Percentiles rank a stretch among this genome's conserved stretches.
Evolutionary conservation across 2,113 vertebrate genomes (phyloP).

Genomic region (Podocnemis expansa): DNA sequence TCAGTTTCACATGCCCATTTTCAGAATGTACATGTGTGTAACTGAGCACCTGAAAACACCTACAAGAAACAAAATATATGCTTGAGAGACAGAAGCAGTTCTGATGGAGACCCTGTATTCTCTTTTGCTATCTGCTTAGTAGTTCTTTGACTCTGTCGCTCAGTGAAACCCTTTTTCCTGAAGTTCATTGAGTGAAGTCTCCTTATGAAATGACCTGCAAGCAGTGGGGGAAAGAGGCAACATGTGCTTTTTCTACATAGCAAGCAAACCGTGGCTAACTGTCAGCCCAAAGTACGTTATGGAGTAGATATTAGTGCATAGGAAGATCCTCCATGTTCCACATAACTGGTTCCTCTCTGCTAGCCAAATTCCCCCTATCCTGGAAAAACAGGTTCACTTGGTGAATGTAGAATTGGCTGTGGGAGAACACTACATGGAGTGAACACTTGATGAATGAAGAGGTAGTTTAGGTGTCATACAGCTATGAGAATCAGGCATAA

Average conservation of each 20-base stretch:
- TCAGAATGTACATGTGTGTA: not conserved
- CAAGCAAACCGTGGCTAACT: not conserved
- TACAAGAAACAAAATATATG: not conserved
- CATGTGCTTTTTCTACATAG: not conserved
- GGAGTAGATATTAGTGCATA: not conserved
- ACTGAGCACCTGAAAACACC: not conserved
- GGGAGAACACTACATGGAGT: not conserved
- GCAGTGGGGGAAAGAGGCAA: not conserved
- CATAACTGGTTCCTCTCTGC: not conserved
- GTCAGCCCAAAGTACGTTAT: not conserved
- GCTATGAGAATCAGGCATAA: fast-evolving
- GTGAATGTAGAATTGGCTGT: not conserved
- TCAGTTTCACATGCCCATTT: not conserved
- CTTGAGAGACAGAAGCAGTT: not conserved
- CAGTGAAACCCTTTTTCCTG: not conserved
- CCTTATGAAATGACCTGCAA: not conserved
- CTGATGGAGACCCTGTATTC: not conserved
- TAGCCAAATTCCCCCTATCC: not conserved
- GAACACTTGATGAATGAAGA: not conserved
- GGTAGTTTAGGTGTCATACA: not conserved
- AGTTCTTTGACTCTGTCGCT: not conserved
- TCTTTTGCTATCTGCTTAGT: not conserved
- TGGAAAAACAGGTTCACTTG: not conserved
- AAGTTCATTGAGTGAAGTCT: not conserved
- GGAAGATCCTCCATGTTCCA: not conserved